Evolutionary conservation across 2,113 vertebrate genomes (phyloP).

Genomic region (Scopus umbretta): DNA sequence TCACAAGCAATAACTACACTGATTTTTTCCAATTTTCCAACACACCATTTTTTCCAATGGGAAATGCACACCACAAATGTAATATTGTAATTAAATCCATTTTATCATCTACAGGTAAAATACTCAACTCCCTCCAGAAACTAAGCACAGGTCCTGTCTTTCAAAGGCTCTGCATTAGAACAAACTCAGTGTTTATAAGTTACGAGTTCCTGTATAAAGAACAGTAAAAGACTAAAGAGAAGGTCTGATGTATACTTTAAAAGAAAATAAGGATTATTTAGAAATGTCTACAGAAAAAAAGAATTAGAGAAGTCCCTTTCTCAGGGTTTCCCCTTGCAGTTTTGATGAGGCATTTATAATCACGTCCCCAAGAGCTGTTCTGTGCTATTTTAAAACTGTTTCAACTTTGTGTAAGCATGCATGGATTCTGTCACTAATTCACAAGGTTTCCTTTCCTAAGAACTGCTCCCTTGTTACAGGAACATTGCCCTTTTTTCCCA

Average conservation of each 20-base stretch:
- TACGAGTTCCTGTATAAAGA: background rate
- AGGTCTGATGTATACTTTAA: background rate
- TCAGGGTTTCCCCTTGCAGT: background rate
- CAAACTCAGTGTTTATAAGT: background rate
- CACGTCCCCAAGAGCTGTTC: background rate
- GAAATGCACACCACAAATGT: background rate
- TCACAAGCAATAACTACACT: background rate
- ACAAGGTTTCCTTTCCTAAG: background rate
- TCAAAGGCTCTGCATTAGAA: background rate
- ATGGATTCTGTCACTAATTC: background rate
- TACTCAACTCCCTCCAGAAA: background rate
- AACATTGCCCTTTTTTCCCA: background rate
- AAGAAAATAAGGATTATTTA: background rate
- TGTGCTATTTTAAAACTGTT: background rate
- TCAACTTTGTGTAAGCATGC: background rate
- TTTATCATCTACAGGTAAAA: background rate
- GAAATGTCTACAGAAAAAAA: background rate
- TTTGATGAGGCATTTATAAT: background rate
- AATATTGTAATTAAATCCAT: background rate
- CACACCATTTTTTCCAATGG: background rate
- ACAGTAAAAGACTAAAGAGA: background rate
- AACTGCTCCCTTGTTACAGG: background rate
- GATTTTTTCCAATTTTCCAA: no score
- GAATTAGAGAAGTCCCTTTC: background rate
- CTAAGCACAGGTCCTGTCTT: background rate